Conservation (phyloP, 2,113 vertebrate species). For the Cariama cristata region DNA sequence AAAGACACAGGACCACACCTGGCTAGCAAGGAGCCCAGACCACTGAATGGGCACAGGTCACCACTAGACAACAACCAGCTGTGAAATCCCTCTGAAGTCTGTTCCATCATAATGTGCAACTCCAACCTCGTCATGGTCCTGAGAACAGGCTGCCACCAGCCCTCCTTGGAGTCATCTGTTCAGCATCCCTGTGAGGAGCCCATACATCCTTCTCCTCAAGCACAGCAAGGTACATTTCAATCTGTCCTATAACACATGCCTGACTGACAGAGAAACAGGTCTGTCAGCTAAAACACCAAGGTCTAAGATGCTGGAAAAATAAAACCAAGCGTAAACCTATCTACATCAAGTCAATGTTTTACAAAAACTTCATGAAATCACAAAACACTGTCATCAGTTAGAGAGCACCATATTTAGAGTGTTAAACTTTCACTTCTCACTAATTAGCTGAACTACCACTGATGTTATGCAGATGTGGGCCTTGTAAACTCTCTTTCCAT, state of each 20-base stretch:
- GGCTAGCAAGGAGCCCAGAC: neutral
- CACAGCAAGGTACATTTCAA: rapidly evolving
- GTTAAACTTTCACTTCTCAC: constrained; percentile 39
- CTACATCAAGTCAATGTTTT: neutral
- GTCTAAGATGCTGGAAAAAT: neutral
- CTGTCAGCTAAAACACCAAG: neutral
- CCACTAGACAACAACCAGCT: neutral
- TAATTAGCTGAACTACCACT: constrained; percentile 6
- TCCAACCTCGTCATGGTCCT: neutral
- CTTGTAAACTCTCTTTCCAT: neutral
- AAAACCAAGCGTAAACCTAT: neutral
- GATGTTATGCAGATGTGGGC: constrained; percentile 4
- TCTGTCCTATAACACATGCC: neutral
- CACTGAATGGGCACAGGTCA: neutral
- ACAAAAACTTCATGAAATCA: neutral
- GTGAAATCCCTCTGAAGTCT: neutral
- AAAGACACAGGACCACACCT: neutral
- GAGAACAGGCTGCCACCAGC: neutral
- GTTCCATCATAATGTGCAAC: neutral
- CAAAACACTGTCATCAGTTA: neutral
- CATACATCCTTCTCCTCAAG: neutral
- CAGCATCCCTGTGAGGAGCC: neutral
- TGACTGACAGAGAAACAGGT: neutral
- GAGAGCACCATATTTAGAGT: neutral
- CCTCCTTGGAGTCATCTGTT: neutral